Evolutionary conservation across 1,140 invertebrate species (phyloP).

Genomic region (Pogonomyrmex californicus): DNA sequence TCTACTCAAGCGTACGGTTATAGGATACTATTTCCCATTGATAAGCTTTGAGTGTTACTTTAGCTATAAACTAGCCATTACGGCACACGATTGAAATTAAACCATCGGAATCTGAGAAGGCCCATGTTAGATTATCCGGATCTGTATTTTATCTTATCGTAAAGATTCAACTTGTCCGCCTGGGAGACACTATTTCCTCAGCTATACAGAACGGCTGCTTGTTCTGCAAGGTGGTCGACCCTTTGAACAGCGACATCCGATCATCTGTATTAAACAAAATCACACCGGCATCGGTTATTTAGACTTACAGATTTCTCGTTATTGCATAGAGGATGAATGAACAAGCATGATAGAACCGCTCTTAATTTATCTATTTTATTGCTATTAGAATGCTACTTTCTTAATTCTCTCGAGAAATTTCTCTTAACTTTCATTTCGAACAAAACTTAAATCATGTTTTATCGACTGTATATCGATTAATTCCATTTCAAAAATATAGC

Average conservation of each 20-base stretch:
- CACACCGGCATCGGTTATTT: slow-evolving; percentile 28
- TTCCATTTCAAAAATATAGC: not conserved
- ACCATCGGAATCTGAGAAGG: slow-evolving; percentile 70
- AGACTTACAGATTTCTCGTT: not conserved
- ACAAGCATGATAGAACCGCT: slow-evolving; percentile 1
- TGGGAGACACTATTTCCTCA: slow-evolving; percentile 52
- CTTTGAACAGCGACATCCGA: slow-evolving; percentile 50
- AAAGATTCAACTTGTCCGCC: slow-evolving; percentile 43
- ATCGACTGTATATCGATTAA: not conserved
- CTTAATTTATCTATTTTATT: slow-evolving; percentile 17
- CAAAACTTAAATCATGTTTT: not conserved
- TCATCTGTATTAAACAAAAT: slow-evolving; percentile 56
- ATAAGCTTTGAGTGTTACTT: slow-evolving; percentile 29
- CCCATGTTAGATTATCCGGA: slow-evolving; percentile 69
- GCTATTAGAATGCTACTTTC: not conserved
- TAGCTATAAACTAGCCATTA: slow-evolving; percentile 44
- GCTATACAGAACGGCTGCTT: slow-evolving; percentile 53
- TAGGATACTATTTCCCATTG: slow-evolving; percentile 1
- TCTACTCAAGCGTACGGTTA: not conserved
- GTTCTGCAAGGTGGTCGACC: slow-evolving; percentile 68
- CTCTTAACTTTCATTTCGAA: not conserved
- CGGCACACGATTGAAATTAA: slow-evolving; percentile 67
- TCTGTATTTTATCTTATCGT: slow-evolving; percentile 73
- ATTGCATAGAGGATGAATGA: slow-evolving; percentile 21
- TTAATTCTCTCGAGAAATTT: slow-evolving; percentile 13